Conservation (phyloP, 2,113 vertebrate genomes). For the Corvus cornix region DNA sequence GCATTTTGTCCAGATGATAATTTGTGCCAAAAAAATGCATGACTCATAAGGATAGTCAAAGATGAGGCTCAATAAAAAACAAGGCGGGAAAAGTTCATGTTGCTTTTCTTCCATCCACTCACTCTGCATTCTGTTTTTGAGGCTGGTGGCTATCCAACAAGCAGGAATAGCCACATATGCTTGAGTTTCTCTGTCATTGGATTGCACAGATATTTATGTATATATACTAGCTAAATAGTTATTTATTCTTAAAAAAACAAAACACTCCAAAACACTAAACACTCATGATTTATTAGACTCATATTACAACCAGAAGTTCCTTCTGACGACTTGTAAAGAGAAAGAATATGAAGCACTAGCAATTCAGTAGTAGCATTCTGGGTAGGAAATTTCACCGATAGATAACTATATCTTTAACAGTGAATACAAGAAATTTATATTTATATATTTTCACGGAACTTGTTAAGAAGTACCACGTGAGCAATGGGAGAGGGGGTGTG, state of each 20-base stretch:
- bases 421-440: background rate
- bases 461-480: background rate
- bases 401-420: background rate
- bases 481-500: rapidly evolving
- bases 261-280: background rate
- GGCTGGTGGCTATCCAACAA: background rate
- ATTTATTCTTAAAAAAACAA: background rate
- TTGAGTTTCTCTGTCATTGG: background rate
- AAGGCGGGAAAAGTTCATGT: rapidly evolving
- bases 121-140: background rate
- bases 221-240: background rate
- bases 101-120: background rate
- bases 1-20: background rate
- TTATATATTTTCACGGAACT: background rate
- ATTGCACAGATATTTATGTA: background rate
- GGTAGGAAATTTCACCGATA: background rate
- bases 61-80: background rate
- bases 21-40: background rate
- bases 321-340: background rate
- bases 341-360: background rate
- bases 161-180: background rate
- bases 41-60: background rate
- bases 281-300: background rate
- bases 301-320: background rate
- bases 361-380: background rate